Base-by-base conservation (phyloP, 2,888 invertebrate species). In the Cosmopolites sordidus region DNA sequence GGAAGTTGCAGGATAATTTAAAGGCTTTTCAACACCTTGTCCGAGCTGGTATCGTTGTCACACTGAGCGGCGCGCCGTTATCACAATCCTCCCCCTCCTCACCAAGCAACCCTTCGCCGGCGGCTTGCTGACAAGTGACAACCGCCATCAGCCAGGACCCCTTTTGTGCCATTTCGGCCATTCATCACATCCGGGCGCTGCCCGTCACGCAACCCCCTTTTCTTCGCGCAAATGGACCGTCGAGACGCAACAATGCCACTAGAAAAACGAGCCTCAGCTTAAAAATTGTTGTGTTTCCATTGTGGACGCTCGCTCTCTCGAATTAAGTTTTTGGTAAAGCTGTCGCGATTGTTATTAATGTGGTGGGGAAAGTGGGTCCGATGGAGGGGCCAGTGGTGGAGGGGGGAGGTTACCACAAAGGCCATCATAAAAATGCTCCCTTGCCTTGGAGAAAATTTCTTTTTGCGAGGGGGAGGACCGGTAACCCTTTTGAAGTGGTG, bases 311-410 rank as follows among this genome's bases (percentile, higher is more conserved):
- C 12, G 43, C 43, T 43, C 33, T 40, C 27, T 49, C 50, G 54
- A 54, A 54, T 54, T 50, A 54, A 54, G 51, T 54, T 50, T 54
- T 50, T 43, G 33, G 46, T 54, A 49, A 54, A 51, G 54, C 54
- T 54, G 54, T 51, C 54, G 44, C 47, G 51, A 51, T 54, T 47
- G 47, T 47, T 47, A 54, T 51, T 51, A 54, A 54, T 51, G 42
- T 38, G 27, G 40, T 43, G 18, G 40, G 33, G 33, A 11, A 12
- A 11, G 11, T 3, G 12, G 11, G 11, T n/a, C 5, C 5, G 5
- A 11, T 4, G 33, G 12, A 4, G 12, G 12, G 22, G 22, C 22
- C 3, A 5, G 3, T 8, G 22, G 8, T 22, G 4, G 22, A 11
- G 33, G 33, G 33, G 9, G 27, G 9, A 9, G 9, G 3, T 33